Evolutionary conservation across 2,797 vertebrate species (phyloP).

Genomic region (Galaxias olidus): DNA sequence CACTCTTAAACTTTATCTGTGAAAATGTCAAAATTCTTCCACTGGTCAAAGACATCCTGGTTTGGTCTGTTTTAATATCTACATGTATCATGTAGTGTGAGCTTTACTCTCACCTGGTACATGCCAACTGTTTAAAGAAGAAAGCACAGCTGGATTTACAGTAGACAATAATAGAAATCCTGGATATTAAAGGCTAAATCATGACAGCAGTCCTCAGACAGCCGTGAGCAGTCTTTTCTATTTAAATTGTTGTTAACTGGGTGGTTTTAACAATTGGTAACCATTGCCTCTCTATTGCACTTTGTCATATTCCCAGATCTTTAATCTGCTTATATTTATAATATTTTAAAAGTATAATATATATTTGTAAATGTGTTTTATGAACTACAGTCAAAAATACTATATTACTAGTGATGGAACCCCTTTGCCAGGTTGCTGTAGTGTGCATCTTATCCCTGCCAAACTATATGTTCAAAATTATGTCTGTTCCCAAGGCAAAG

Average conservation of each 20-base stretch:
- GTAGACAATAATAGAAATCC: no score
- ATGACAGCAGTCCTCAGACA: no score
- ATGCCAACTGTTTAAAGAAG: conserved; percentile 27
- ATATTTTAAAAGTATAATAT: conserved; percentile 56
- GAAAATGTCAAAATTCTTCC: conserved; percentile 42
- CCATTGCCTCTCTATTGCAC: conserved; percentile 53
- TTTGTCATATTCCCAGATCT: conserved; percentile 63
- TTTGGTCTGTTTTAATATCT: conserved; percentile 26
- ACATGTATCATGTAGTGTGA: conserved; percentile 19
- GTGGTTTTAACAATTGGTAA: no score
- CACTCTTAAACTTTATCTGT: conserved; percentile 36
- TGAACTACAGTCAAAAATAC: conserved; percentile 40
- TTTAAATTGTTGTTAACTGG: no score
- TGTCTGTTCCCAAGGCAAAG: conserved; percentile 16
- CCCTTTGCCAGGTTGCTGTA: conserved; percentile 27
- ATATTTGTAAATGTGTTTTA: conserved; percentile 61
- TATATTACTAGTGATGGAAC: conserved; percentile 36
- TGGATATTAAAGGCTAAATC: no score
- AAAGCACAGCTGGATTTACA: no score
- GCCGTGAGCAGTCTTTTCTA: no score
- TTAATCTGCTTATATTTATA: conserved; percentile 69
- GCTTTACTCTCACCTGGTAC: conserved; percentile 35
- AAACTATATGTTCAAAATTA: conserved; percentile 39
- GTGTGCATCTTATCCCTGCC: conserved; percentile 40
- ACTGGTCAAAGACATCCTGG: conserved; percentile 12